These are phyloP conservation scores for Pterocles burchelli DNA, from an alignment of 2,113 vertebrate genomes.

Conservation along the genomic window DNA sequence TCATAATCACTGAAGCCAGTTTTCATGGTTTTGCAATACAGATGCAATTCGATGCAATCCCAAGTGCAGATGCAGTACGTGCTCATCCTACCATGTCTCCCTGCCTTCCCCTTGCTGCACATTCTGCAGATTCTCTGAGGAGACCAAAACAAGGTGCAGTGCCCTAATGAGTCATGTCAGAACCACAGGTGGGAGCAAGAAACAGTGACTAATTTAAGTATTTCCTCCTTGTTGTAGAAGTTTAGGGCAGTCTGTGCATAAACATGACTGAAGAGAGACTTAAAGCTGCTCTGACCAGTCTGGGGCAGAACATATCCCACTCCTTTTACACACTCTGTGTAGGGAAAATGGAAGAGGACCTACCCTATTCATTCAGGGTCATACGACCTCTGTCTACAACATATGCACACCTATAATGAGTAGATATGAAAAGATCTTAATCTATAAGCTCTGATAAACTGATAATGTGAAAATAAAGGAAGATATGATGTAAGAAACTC, in stretches of 20 bases:
- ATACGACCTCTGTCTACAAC: not conserved
- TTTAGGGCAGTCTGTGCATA: not conserved
- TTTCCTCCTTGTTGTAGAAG: not conserved
- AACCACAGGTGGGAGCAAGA: not conserved
- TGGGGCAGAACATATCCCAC: not conserved
- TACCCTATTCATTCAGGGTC: not conserved
- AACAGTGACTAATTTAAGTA: not conserved
- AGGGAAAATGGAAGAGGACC: not conserved
- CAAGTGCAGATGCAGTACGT: not conserved
- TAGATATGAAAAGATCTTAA: not conserved
- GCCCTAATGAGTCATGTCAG: not conserved
- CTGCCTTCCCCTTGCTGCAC: not conserved
- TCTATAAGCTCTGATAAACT: not conserved
- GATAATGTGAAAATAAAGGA: not conserved
- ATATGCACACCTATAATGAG: too few relatives aligned
- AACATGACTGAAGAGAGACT: not conserved
- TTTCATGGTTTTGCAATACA: too few relatives aligned
- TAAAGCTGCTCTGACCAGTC: not conserved
- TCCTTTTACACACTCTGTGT: not conserved
- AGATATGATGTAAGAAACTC: not conserved
- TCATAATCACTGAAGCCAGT: too few relatives aligned
- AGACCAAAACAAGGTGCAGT: not conserved
- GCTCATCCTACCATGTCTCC: not conserved
- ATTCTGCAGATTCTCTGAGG: not conserved
- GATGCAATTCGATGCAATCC: too few relatives aligned